These are phyloP conservation scores for Pao palembangensis DNA, from an alignment of 2,113 vertebrate species.

Conservation along the genomic window DNA sequence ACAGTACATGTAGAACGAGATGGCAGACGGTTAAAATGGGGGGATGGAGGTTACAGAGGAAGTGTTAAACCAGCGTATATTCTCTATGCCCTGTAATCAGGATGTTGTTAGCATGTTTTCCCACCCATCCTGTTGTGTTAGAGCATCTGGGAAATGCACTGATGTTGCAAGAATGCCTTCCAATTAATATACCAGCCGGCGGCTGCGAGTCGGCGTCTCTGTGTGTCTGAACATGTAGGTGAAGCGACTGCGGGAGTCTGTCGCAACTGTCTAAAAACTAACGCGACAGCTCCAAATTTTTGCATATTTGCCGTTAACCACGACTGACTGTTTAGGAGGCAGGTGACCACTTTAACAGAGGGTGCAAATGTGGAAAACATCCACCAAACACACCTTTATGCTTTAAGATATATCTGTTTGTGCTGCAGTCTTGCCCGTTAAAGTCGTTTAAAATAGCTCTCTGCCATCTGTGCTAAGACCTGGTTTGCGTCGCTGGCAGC, in stretches of 20 bases:
- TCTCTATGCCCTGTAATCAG: slow-evolving; percentile 62
- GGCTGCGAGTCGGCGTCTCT: slow-evolving; percentile 1
- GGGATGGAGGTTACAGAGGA: slow-evolving; percentile 58
- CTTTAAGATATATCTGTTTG: too few species aligned
- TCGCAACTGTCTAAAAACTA: background rate
- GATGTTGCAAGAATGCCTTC: slow-evolving; percentile 45
- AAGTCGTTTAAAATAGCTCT: too few species aligned
- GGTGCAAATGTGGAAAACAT: too few species aligned
- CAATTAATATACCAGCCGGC: slow-evolving; percentile 40
- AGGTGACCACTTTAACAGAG: too few species aligned
- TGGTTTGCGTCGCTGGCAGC: too few species aligned
- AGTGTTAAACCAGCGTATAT: slow-evolving; percentile 53
- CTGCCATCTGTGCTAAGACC: too few species aligned
- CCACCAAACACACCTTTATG: too few species aligned
- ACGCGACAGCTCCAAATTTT: too few species aligned
- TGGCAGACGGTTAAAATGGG: slow-evolving; percentile 50
- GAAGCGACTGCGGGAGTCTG: background rate
- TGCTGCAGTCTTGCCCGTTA: too few species aligned
- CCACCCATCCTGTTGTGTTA: slow-evolving; percentile 30
- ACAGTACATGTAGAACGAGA: slow-evolving; percentile 51
- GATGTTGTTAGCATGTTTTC: slow-evolving; percentile 55
- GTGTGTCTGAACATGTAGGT: slow-evolving; percentile 3
- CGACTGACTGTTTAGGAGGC: too few species aligned
- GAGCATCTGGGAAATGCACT: slow-evolving; percentile 65
- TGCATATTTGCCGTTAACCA: too few species aligned